These are phyloP conservation scores for Pseudanteris insignis DNA, from an alignment of 2,888 invertebrate species.

Conservation along the genomic window DNA sequence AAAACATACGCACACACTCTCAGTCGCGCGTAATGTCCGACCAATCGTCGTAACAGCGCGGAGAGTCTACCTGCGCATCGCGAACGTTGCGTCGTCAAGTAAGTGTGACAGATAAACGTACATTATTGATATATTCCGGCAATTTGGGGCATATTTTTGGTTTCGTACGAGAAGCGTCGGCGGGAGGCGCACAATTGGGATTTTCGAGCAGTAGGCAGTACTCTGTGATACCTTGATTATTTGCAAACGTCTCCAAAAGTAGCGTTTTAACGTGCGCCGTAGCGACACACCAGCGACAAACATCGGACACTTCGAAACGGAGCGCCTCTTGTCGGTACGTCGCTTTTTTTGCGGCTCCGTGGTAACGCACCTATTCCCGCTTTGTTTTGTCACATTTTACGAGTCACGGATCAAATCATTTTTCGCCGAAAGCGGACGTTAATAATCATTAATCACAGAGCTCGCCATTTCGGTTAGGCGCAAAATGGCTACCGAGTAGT, in stretches of 20 bases:
- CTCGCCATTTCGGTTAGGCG: constrained; percentile 37
- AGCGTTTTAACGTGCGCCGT: constrained; percentile 24
- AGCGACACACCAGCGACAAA: constrained; percentile 33
- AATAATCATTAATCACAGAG: constrained; percentile 46
- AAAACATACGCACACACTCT: constrained; percentile 20
- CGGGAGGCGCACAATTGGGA: neutral
- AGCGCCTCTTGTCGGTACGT: constrained; percentile 25
- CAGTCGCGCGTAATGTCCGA: constrained; percentile 16
- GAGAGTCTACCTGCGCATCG: constrained; percentile 30
- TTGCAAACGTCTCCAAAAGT: constrained; percentile 34
- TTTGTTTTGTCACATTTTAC: constrained; percentile 43
- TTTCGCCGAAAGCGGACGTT: constrained; percentile 31
- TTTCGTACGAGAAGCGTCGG: neutral
- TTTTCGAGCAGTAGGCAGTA: constrained; percentile 11
- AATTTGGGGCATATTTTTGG: neutral
- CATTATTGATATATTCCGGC: neutral
- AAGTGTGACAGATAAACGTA: constrained; percentile 1
- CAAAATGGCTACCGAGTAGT: constrained; percentile 37
- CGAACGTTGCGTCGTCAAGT: constrained; percentile 15
- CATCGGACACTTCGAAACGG: constrained; percentile 35
- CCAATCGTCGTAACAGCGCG: constrained; percentile 20
- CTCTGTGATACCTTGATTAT: constrained; percentile 43
- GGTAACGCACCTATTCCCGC: constrained; percentile 38
- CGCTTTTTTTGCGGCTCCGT: constrained; percentile 34
- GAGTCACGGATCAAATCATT: constrained; percentile 32